Evolutionary conservation across 2,113 vertebrate species (phyloP).

Genomic region (Ahaetulla prasina): DNA sequence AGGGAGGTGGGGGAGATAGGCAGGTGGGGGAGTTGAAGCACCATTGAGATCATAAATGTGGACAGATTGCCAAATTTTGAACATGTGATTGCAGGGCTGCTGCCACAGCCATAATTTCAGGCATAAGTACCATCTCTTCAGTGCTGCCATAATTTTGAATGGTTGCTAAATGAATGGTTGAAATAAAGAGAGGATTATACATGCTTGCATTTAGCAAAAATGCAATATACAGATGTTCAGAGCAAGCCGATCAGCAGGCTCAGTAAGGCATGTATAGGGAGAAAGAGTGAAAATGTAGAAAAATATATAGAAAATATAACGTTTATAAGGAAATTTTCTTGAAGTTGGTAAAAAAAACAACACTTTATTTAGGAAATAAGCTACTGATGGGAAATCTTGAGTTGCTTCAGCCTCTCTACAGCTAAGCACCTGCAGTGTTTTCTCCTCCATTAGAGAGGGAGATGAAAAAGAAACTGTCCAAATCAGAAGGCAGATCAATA

Average conservation of each 20-base stretch:
- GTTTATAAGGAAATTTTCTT: not conserved
- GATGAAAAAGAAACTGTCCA: not conserved
- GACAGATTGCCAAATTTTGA: not conserved
- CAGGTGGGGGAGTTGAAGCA: not conserved
- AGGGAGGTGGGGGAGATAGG: not conserved
- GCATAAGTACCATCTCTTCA: not conserved
- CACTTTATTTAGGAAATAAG: not conserved
- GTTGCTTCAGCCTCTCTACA: not conserved
- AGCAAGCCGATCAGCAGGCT: not conserved
- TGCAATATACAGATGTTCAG: not conserved
- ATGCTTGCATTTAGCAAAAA: not conserved
- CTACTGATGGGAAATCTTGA: not conserved
- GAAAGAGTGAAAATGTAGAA: not conserved
- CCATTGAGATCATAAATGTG: not conserved
- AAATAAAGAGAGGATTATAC: not conserved
- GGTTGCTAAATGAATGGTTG: not conserved
- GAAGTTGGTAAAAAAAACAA: not conserved
- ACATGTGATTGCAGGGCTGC: not conserved
- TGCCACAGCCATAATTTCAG: not conserved
- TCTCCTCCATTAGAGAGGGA: not conserved
- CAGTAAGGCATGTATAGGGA: not conserved
- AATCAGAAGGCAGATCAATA: not conserved
- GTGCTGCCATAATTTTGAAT: not conserved
- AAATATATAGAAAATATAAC: too few species aligned
- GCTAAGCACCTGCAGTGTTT: not conserved